These are phyloP conservation scores for Mystacornis crossleyi DNA, from an alignment of 2,113 vertebrate species.

Conservation along the genomic window DNA sequence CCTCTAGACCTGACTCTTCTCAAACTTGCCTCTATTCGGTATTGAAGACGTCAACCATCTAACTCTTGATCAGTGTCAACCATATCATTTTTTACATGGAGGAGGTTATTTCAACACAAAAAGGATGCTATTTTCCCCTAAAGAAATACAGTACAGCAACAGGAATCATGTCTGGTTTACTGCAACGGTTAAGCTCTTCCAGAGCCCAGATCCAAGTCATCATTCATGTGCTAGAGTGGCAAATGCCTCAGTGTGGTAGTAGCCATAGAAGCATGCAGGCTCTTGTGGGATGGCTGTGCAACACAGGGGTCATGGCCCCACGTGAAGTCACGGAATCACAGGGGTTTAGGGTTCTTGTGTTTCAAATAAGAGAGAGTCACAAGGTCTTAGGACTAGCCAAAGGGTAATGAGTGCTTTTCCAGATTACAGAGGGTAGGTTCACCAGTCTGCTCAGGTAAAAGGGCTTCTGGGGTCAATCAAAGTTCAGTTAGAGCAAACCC, in stretches of 20 bases:
- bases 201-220: background rate
- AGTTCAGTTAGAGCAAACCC: constrained; percentile 42
- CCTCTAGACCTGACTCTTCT: background rate
- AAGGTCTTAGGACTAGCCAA: background rate
- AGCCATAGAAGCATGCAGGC: background rate
- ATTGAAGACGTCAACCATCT: background rate
- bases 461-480: constrained; percentile 15
- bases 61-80: background rate
- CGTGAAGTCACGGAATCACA: background rate
- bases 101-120: background rate
- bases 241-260: background rate
- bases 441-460: background rate
- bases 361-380: background rate
- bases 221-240: background rate
- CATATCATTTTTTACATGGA: background rate
- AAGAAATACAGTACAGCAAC: background rate
- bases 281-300: background rate
- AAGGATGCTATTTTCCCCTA: background rate
- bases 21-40: background rate
- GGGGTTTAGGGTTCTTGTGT: background rate
- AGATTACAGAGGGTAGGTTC: background rate
- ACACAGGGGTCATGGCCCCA: background rate
- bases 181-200: background rate
- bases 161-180: background rate
- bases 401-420: background rate